phyloP scores from a whole-genome alignment of 2,797 vertebrate genomes.

The Pseudomugil tenellus region DNA sequence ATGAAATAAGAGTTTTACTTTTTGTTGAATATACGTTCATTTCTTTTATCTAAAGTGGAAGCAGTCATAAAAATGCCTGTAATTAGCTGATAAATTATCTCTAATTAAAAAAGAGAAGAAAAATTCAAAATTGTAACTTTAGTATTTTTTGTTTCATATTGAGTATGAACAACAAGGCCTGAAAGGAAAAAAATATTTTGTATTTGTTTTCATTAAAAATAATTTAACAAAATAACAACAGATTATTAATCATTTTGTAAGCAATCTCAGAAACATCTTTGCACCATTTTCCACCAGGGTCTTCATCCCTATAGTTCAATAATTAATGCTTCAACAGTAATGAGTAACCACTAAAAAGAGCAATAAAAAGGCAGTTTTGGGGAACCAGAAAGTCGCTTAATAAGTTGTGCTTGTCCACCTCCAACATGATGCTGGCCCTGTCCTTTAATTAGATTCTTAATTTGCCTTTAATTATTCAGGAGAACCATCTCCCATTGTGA shows the following conservation, averaged over 20 bases:
- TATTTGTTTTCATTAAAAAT: neutral
- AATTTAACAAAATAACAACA: too few relatives aligned
- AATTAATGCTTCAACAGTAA: neutral
- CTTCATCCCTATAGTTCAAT: neutral
- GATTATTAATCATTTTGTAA: too few relatives aligned
- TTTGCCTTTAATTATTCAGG: conserved; percentile 3
- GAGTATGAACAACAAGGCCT: neutral
- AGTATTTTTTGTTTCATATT: too few relatives aligned
- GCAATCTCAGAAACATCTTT: neutral
- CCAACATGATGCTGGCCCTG: neutral
- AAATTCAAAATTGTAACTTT: too few relatives aligned
- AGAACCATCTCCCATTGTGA: neutral
- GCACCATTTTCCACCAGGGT: neutral
- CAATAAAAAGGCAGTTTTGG: neutral
- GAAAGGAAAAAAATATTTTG: neutral
- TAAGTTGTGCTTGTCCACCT: neutral
- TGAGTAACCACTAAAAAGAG: too few relatives aligned
- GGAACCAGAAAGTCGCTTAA: neutral
- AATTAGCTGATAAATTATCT: too few relatives aligned
- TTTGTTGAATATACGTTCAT: too few relatives aligned
- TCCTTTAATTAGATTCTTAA: conserved; percentile 3
- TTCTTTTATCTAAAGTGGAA: too few relatives aligned
- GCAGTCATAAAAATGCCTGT: too few relatives aligned
- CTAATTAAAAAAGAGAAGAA: too few relatives aligned
- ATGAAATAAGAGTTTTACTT: too few relatives aligned